phyloP scores from a whole-genome alignment of 2,797 vertebrate species.

The Tarsius wallacei region DNA sequence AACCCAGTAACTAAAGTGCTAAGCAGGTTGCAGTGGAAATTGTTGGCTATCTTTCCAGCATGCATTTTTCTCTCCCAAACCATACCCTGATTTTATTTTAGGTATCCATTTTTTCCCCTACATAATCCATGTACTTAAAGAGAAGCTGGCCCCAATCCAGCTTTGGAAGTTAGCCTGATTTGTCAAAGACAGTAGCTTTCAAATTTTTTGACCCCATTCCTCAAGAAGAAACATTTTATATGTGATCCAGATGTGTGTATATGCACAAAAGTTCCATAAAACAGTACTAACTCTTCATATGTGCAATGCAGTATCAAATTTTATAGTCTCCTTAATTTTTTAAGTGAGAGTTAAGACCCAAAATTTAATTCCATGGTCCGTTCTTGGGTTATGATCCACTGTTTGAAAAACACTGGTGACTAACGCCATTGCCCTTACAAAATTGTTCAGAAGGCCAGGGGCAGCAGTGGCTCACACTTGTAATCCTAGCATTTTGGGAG shows the following conservation, averaged over 20 bases:
- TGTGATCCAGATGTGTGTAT: not conserved
- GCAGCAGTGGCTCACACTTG: too few relatives aligned
- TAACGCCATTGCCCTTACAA: slow-evolving; percentile 32
- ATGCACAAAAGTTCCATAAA: slow-evolving; percentile 47
- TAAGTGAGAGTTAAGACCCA: not conserved
- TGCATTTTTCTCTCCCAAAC: slow-evolving; percentile 2
- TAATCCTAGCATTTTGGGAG: too few relatives aligned
- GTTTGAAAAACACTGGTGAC: slow-evolving; percentile 57
- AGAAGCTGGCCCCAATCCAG: not conserved
- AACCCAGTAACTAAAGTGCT: not conserved
- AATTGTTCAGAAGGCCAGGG: not conserved
- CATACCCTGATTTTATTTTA: slow-evolving; percentile 11
- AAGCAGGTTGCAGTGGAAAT: slow-evolving; percentile 3
- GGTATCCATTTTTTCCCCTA: not conserved
- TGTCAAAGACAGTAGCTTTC: not conserved
- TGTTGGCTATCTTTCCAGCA: not conserved
- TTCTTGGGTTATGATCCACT: not conserved
- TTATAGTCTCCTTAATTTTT: slow-evolving; percentile 2
- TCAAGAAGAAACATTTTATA: slow-evolving; percentile 48
- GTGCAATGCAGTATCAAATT: slow-evolving; percentile 10
- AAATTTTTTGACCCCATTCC: not conserved
- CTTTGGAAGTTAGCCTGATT: not conserved
- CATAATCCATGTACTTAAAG: not conserved
- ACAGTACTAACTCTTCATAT: not conserved
- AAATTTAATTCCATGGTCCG: slow-evolving; percentile 44